Evolutionary conservation across 2,888 invertebrate species (phyloP), one percentile per base, ranked within the genome.

Genomic region (Eupsilia transversa): DNA sequence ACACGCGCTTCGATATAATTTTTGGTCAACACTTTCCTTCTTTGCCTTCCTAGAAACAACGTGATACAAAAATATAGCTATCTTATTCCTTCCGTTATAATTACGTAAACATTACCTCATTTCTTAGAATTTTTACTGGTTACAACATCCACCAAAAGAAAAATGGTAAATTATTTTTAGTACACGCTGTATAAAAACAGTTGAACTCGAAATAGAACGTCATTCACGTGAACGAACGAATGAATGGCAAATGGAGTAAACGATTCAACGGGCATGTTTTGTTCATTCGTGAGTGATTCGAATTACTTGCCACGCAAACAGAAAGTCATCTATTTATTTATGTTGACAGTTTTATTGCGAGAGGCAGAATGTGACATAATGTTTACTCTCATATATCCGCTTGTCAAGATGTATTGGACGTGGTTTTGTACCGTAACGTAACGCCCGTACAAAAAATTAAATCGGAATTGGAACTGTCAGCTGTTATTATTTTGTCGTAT

Each of bases 181-280:
- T 1, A 27, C 46, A 57, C 10, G 12, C 33, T 43, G 23, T 35
- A 43, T 30, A n/a, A 14, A 43, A 57, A 56, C 43, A 57, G n/a
- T 56, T 64, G n/a, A 66, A 49, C 57, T 57, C 64, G 35, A 77
- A 77, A 77, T 14, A 66, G 27, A 65, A 52, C 49, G 61, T 38
- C 33, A 69, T 59, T 70, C 54, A 56, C 68, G 27, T 68, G 76
- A 78, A 65, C 46, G 56, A 74, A 59, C 6, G 68, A 69, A 64
- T 56, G 75, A 82, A 78, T 81, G 70, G 41, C 56, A 65, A 69
- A 79, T 69, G 71, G 60, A 72, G 38, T 66, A 70, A 82, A 71
- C 52, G 79, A 68, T 75, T 67, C 59, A 38, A 49, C 41, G 61
- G 72, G 74, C 75, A 71, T 72, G 57, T 63, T 69, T 56, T 35